These are phyloP conservation scores for Phasianus colchicus DNA, from an alignment of 2,113 vertebrate species.

Conservation along the genomic window DNA sequence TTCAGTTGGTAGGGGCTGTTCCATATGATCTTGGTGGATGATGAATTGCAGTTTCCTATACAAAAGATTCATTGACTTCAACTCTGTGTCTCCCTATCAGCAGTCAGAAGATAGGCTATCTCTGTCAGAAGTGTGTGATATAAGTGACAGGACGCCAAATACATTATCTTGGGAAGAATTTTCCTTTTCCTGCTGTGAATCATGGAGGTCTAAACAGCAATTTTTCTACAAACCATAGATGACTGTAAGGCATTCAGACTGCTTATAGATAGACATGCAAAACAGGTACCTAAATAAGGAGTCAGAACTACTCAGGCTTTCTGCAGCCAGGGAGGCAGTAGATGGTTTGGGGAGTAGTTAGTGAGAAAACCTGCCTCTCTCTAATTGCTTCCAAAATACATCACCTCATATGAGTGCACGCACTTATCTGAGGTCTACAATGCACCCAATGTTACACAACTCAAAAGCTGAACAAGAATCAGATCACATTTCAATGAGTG, in stretches of 20 bases:
- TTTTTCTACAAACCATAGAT: background rate
- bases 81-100: slow-evolving; percentile 44
- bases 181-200: slow-evolving; percentile 28
- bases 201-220: background rate
- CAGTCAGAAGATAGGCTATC: slow-evolving; percentile 47
- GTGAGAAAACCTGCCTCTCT: background rate
- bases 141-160: slow-evolving; percentile 61
- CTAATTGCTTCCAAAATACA: background rate
- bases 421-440: background rate
- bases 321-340: background rate
- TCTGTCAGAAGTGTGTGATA: slow-evolving; percentile 41
- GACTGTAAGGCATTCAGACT: background rate
- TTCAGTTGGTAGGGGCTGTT: slow-evolving; percentile 13
- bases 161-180: background rate
- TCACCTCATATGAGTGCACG: background rate
- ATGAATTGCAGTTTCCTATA: slow-evolving; percentile 6
- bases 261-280: background rate
- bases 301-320: background rate
- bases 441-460: background rate
- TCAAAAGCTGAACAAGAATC: background rate
- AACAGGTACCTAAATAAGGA: background rate
- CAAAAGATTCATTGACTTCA: slow-evolving; percentile 46
- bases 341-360: background rate
- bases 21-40: slow-evolving; percentile 8
- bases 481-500: background rate